Evolutionary conservation across 2,888 invertebrate genomes (phyloP).

Genomic region (Tanaodytes sp.): DNA sequence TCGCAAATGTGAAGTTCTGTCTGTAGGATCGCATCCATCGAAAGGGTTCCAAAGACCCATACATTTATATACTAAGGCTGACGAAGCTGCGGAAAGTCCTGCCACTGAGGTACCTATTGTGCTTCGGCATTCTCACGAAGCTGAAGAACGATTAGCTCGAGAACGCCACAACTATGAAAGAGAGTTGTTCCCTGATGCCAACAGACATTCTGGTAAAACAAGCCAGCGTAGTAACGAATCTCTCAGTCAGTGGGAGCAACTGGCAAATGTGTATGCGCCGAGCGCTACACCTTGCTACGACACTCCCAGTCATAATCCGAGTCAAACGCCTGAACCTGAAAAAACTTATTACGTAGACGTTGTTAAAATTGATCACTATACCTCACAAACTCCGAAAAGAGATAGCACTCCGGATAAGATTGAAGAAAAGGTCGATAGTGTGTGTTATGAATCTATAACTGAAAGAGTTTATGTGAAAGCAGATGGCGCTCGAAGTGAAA

Average conservation of each 20-base stretch:
- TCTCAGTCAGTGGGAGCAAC: slow-evolving; percentile 67
- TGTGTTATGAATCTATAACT: not conserved
- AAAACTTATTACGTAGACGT: slow-evolving; percentile 61
- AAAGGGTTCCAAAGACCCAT: slow-evolving; percentile 92
- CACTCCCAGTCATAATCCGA: slow-evolving; percentile 65
- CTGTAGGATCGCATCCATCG: slow-evolving; percentile 85
- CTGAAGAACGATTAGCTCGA: slow-evolving; percentile 36
- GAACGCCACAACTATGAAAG: slow-evolving; percentile 56
- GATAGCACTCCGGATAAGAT: slow-evolving; percentile 18
- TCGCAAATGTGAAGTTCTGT: slow-evolving; percentile 89
- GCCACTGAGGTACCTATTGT: not conserved
- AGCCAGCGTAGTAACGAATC: slow-evolving; percentile 69
- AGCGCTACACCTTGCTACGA: slow-evolving; percentile 68
- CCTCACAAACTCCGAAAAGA: slow-evolving; percentile 23
- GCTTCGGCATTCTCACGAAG: slow-evolving; percentile 16
- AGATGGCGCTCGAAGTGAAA: not conserved
- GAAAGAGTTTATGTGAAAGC: not conserved
- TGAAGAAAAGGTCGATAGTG: slow-evolving; percentile 5
- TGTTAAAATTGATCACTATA: slow-evolving; percentile 54
- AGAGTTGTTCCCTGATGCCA: slow-evolving; percentile 62
- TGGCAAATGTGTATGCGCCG: slow-evolving; percentile 70
- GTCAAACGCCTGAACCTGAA: slow-evolving; percentile 49
- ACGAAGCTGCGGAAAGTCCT: slow-evolving; percentile 30
- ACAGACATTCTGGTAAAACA: slow-evolving; percentile 62
- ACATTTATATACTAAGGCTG: slow-evolving; percentile 74